Evolutionary conservation across 1,140 invertebrate genomes (phyloP).

Genomic region (Cardiocondyla obscurior): DNA sequence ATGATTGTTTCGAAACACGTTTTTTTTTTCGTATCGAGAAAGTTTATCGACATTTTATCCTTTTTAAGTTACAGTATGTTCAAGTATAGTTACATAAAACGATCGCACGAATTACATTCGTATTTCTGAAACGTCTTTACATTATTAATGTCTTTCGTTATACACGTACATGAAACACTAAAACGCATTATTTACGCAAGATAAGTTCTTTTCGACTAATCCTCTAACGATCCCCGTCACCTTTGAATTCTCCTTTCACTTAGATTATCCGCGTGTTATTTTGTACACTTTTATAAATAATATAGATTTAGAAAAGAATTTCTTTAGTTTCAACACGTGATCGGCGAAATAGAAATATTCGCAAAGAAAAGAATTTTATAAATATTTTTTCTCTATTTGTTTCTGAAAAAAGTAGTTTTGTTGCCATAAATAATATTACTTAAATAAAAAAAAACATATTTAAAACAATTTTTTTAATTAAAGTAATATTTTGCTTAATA

Average conservation of each 20-base stretch:
- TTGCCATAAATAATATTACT: too few species aligned
- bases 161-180: not conserved
- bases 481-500: too few species aligned
- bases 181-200: conserved; percentile 1
- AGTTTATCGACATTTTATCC: conserved; percentile 30
- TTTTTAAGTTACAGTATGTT: conserved; percentile 4
- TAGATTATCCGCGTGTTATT: not conserved
- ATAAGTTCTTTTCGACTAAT: not conserved
- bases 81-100: conserved; percentile 14
- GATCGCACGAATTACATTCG: not conserved
- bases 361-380: too few species aligned
- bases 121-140: not conserved
- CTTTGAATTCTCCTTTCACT: conserved; percentile 36
- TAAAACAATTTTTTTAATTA: too few species aligned
- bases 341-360: not conserved
- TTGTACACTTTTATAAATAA: not conserved
- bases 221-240: not conserved
- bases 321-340: not conserved
- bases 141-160: not conserved
- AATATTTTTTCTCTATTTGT: too few species aligned
- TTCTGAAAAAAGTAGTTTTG: too few species aligned
- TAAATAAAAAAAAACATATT: too few species aligned
- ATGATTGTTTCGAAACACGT: conserved; percentile 35
- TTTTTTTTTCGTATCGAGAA: not conserved
- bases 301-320: not conserved